A percentile compares a stretch with the other conserved stretches of the same genome.
phyloP scores from a whole-genome alignment of 2,113 vertebrate genomes.

The Cervus canadensis region DNA sequence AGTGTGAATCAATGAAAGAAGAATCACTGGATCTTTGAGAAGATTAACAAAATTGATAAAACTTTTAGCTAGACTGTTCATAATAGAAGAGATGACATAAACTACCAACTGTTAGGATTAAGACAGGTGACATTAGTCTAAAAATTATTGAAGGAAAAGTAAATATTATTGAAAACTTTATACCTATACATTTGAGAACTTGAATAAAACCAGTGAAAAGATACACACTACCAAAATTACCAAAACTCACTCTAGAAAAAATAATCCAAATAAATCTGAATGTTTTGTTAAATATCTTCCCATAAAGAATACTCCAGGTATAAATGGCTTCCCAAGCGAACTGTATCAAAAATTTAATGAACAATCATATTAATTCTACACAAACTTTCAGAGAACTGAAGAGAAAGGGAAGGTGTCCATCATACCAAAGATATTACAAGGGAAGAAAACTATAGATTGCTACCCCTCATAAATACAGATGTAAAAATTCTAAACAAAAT shows the following conservation, averaged over 20 bases:
- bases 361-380: neutral
- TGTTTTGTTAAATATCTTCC: neutral
- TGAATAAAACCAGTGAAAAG: neutral
- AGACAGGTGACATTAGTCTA: neutral
- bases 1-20: neutral
- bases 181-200: neutral
- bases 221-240: neutral
- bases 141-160: neutral
- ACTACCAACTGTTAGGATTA: neutral
- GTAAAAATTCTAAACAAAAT: neutral
- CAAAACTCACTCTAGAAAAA: neutral
- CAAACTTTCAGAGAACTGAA: neutral
- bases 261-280: neutral
- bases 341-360: neutral
- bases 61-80: neutral
- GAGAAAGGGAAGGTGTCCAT: neutral
- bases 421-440: neutral
- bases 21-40: neutral
- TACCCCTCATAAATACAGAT: neutral
- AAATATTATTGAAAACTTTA: neutral
- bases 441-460: neutral
- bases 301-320: neutral
- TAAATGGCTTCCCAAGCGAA: neutral
- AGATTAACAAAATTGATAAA: neutral
- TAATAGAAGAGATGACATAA: neutral